Evolutionary conservation across 2,113 vertebrate species (phyloP), one percentile per base, ranked within the genome.

Genomic region (Polypterus senegalus): DNA sequence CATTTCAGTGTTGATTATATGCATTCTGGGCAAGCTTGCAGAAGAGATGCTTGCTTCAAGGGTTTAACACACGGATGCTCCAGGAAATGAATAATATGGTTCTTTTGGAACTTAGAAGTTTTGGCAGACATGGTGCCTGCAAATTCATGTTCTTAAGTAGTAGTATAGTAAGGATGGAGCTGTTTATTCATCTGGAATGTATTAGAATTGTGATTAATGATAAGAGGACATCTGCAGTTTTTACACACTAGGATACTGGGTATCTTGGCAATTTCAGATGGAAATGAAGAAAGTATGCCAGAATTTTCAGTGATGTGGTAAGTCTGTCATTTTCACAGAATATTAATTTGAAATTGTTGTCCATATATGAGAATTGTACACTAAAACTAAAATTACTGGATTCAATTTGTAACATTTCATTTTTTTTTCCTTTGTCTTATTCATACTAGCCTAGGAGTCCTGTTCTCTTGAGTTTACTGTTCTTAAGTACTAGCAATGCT

Each of bases 181-280:
- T 94, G 91, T 93, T 95, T 94, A 82, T 91, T 94, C 92, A 95
- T 97, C 92, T 96, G 94, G 92, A 94, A 84, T 85, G 79, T 91
- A 92, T 97, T 96, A 93, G 80, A 83, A 86, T 81, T 83, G 87
- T 91, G 91, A 91, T 92, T 94, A 94, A 91, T 78, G 79, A 81
- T 88, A 88, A 79, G 79, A 85, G 82, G 77, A 91, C 87, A 88
- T 91, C 89, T 92, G 89, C 83, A 86, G 75, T 82, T 84, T 74
- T 87, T 81, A 80, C 84, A 87, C 86, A 54, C 66, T 87, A 70
- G 70, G 71, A 76, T 83, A 84, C 77, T 57, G 52, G 82, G 74
- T 71, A 79, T 81, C 83, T 80, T 87, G 78, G 83, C 83, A 80
- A 64, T 70, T 78, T 62, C 7, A 70, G 69, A 69, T 81, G 82